Base-by-base conservation (phyloP, 2,797 vertebrate species). In the Brachyalestes nurse region DNA sequence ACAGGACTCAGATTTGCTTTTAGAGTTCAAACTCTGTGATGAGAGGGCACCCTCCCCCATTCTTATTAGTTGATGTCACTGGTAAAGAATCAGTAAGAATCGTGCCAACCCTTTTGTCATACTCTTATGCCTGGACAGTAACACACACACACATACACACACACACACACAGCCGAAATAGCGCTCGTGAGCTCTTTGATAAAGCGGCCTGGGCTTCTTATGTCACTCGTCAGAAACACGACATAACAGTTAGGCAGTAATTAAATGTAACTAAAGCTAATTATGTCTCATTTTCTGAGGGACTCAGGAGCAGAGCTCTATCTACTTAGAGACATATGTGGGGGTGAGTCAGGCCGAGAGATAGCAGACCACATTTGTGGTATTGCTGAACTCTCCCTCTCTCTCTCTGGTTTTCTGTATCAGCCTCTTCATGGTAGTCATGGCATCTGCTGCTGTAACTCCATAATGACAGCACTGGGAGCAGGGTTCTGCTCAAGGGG, bases 261-360 rank as follows among this genome's bases (percentile, higher is more conserved):
- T 95, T 95, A 94, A 93, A 92, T 89, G 89, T 89, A 93, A 93
- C 90, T 93, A 89, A 84, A 88, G 90, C 90, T 91, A 94, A 94
- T 95, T 94, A 94, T 91, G 91, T 90, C 85, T 93, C 89, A 92
- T 92, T 94, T 91, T 82, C 66, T 17, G 62, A 90, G 87, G 86
- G 87, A 90, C 87, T 21, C 70, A 83, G 83, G 88, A 89, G 89
- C 87, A 82, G 85, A 84, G 89, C 87, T 89, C 89, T 83, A 87
- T 92, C 88, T 93, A 91, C 91, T 95, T 93, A 91, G 81, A 85
- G 90, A 90, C 94, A 95, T 92, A 95, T 94, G 94, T 93, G 91
- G 89, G 79, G 89, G 91, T 91, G 92, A 94, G 90, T 93, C 90
- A 94, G 91, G 90, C 81, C 80, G 78, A 81, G 88, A 91, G 93